Evolutionary conservation across 2,113 vertebrate species (phyloP).

Genomic region (Ancistrus triradiatus): DNA sequence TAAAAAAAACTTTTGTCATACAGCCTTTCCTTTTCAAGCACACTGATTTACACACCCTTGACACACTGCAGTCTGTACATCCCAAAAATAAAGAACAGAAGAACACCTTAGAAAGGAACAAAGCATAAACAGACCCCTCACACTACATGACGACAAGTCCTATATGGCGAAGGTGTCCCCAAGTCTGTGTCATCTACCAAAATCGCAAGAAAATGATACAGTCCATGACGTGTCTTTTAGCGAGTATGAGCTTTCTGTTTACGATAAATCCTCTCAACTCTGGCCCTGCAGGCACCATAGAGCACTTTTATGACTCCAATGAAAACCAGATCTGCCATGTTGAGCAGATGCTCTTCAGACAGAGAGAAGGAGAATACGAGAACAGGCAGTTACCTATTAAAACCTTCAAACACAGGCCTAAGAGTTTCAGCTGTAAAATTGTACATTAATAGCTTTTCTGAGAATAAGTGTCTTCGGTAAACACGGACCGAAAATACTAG

Average conservation of each 20-base stretch:
- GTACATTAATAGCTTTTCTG: conserved; percentile 4
- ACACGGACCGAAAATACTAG: not conserved
- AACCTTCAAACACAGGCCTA: not conserved
- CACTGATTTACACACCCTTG: not conserved
- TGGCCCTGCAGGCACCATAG: not conserved
- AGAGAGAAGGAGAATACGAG: conserved; percentile 1
- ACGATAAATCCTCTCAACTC: not conserved
- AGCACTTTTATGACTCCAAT: conserved; percentile 25
- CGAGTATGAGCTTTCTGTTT: conserved; percentile 7
- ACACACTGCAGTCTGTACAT: conserved; percentile 6
- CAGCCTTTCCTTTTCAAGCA: not conserved
- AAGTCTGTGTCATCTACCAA: not conserved
- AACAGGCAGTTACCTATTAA: conserved; percentile 20
- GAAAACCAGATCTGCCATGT: conserved; percentile 24
- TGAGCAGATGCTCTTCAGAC: conserved; percentile 16
- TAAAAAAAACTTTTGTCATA: not conserved
- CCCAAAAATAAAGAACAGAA: conserved; percentile 16
- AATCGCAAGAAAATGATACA: conserved; percentile 8
- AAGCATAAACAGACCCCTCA: conserved; percentile 18
- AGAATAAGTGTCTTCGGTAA: not conserved
- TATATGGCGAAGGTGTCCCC: conserved; percentile 5
- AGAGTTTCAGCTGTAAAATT: conserved; percentile 2
- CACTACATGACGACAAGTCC: conserved; percentile 8
- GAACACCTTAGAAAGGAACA: conserved; percentile 28
- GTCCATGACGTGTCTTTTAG: conserved; percentile 12